These are phyloP conservation scores for Gari tellinella DNA, from an alignment of 2,888 invertebrate species.

Conservation along the genomic window DNA sequence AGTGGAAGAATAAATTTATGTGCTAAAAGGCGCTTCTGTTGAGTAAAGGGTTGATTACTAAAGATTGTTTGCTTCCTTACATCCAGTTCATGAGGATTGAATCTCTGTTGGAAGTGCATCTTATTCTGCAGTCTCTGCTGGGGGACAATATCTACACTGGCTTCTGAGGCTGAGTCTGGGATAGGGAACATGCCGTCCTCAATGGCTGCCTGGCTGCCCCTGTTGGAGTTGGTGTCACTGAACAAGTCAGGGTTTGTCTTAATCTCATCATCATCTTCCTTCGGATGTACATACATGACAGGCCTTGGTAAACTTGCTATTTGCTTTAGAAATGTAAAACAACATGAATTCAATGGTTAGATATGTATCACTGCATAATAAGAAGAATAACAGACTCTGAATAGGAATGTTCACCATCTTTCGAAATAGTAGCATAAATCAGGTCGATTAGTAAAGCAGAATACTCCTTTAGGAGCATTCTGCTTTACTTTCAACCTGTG, in stretches of 20 bases:
- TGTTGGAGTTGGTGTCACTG: constrained; percentile 75
- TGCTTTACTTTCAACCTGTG: too few species aligned
- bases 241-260: constrained; percentile 77
- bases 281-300: constrained; percentile 69
- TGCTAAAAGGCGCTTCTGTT: too few species aligned
- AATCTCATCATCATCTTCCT: constrained; percentile 70
- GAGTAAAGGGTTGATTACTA: too few species aligned
- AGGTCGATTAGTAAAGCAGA: too few species aligned
- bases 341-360: neutral
- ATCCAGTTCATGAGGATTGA: constrained; percentile 53
- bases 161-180: constrained; percentile 71
- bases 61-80: constrained; percentile 35
- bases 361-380: too few species aligned
- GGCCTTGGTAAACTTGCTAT: constrained; percentile 67
- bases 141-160: constrained; percentile 57
- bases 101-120: constrained; percentile 39
- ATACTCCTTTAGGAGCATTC: too few species aligned
- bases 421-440: too few species aligned
- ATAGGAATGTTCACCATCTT: too few species aligned
- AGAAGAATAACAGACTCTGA: too few species aligned
- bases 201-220: constrained; percentile 63
- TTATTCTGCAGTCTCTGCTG: constrained; percentile 20
- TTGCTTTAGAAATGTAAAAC: constrained; percentile 14
- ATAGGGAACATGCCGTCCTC: constrained; percentile 67
- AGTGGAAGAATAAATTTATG: too few species aligned